These are phyloP conservation scores for Phylloscopus trochilus DNA, from an alignment of 2,113 vertebrate genomes.

Conservation along the genomic window DNA sequence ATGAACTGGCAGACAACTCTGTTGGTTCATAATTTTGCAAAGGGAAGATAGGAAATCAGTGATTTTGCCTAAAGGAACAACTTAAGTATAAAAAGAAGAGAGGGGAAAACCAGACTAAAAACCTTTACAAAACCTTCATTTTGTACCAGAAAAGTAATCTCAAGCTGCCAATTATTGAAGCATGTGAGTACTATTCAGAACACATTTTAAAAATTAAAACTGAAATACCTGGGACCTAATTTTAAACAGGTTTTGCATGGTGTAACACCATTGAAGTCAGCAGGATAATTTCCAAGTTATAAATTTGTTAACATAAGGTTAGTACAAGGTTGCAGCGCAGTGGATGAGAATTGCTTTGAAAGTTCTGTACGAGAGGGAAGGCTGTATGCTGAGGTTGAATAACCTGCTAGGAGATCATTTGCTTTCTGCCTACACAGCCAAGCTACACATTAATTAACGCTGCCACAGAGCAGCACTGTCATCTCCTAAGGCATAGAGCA, in stretches of 20 bases:
- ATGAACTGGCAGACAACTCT: neutral
- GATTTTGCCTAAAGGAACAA: neutral
- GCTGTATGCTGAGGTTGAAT: neutral
- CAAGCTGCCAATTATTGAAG: constrained; percentile 4
- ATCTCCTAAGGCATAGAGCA: constrained; percentile 34
- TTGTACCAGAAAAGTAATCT: neutral
- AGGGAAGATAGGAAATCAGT: neutral
- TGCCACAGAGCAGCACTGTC: constrained; percentile 8
- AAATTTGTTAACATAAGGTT: constrained; percentile 43
- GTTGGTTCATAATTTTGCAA: neutral
- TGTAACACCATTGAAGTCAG: constrained; percentile 30
- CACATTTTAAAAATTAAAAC: constrained; percentile 38
- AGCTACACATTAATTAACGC: constrained; percentile 37
- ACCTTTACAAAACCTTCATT: neutral
- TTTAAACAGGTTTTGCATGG: constrained; percentile 52
- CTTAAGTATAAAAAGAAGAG: neutral
- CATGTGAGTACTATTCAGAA: constrained; percentile 3
- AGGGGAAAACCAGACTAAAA: neutral
- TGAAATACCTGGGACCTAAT: neutral
- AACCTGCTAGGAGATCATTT: constrained; percentile 24
- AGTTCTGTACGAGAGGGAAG: neutral
- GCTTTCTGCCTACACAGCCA: constrained; percentile 55
- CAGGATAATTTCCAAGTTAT: constrained; percentile 44
- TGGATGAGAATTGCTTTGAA: constrained; percentile 34
- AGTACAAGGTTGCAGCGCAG: neutral